phyloP scores from a whole-genome alignment of 2,888 invertebrate species.

The Troilus luridus region DNA sequence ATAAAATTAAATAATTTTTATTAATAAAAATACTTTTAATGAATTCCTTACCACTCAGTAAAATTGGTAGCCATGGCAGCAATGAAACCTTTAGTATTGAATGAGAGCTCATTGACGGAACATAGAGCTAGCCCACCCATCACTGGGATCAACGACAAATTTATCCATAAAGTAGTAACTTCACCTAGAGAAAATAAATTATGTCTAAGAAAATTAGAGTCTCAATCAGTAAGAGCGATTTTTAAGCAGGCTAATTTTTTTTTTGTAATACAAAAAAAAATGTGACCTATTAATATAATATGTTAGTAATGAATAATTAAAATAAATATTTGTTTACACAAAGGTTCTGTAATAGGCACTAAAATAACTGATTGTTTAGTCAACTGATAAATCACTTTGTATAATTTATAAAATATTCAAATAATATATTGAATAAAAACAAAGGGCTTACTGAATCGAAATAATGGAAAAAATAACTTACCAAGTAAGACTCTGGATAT shows the following conservation, averaged over 20 bases:
- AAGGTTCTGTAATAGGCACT: too few relatives aligned
- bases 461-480: constrained; percentile 67
- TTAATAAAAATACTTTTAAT: background rate
- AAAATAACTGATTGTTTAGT: too few relatives aligned
- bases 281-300: too few relatives aligned
- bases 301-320: too few relatives aligned
- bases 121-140: constrained; percentile 84
- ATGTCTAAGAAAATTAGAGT: background rate
- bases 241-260: background rate
- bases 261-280: too few relatives aligned
- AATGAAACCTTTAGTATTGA: constrained; percentile 79
- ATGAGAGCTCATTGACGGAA: constrained; percentile 83
- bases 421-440: too few relatives aligned
- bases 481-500: constrained; percentile 78
- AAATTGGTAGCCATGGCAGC: constrained; percentile 85
- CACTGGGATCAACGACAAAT: constrained; percentile 81
- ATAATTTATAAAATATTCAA: too few relatives aligned
- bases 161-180: constrained; percentile 78
- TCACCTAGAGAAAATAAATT: constrained; percentile 71
- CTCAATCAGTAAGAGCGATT: background rate
- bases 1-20: constrained; percentile 8
- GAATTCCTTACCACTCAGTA: constrained; percentile 76
- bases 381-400: too few relatives aligned
- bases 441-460: too few relatives aligned
- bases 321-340: too few relatives aligned